These are phyloP conservation scores for Melitaea athalia DNA, from an alignment of 2,888 invertebrate genomes.

Conservation along the genomic window DNA sequence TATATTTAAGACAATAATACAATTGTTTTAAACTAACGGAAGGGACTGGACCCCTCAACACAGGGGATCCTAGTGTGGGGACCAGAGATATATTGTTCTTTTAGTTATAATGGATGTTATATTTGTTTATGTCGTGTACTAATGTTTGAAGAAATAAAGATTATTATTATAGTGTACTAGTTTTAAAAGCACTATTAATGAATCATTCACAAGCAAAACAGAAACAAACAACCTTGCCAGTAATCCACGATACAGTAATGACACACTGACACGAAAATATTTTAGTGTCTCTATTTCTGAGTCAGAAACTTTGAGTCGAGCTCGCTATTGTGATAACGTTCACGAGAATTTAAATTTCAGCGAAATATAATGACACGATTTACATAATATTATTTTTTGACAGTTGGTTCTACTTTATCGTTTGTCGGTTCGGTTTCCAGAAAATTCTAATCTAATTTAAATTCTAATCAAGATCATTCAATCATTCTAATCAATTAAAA, in stretches of 20 bases:
- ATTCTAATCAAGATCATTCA: too few species aligned
- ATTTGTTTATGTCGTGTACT: too few species aligned
- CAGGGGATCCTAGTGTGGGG: too few species aligned
- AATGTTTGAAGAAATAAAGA: too few species aligned
- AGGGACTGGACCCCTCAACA: too few species aligned
- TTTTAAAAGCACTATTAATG: neutral
- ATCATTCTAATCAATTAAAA: too few species aligned
- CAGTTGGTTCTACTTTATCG: neutral
- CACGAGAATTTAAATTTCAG: conserved; percentile 19
- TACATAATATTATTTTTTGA: neutral
- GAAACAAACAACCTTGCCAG: conserved; percentile 22
- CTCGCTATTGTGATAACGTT: conserved; percentile 17
- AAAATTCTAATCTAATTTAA: too few species aligned
- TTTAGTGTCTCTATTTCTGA: conserved; percentile 26
- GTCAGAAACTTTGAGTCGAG: conserved; percentile 13
- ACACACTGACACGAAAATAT: conserved; percentile 30
- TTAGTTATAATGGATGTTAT: too few species aligned
- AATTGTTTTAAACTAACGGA: too few species aligned
- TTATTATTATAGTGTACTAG: too few species aligned
- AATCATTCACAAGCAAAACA: conserved; percentile 12
- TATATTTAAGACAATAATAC: too few species aligned
- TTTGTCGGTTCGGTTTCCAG: neutral
- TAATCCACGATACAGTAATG: conserved; percentile 22
- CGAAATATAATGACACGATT: conserved; percentile 2
- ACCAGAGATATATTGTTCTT: too few species aligned